phyloP scores from a whole-genome alignment of 2,888 invertebrate genomes.

The Caenorhabditis sp. region DNA sequence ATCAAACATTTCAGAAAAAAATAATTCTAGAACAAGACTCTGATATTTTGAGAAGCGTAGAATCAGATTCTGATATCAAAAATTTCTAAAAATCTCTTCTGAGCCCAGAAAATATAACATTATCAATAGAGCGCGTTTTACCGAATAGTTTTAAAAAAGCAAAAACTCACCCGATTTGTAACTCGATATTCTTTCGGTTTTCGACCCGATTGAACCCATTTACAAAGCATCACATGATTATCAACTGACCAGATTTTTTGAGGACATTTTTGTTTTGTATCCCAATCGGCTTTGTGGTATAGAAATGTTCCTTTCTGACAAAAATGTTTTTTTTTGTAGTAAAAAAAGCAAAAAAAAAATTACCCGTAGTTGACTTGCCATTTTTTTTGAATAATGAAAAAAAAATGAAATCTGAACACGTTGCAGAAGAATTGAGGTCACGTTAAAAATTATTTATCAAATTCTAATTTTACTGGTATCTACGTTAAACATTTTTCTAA shows the following conservation, averaged over 20 bases:
- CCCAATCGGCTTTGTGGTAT: not conserved
- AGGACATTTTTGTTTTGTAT: not conserved
- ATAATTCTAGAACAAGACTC: no score
- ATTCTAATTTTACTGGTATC: slow-evolving; percentile 43
- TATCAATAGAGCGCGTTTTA: no score
- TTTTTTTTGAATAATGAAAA: not conserved
- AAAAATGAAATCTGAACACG: no score
- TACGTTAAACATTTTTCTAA: slow-evolving; percentile 29
- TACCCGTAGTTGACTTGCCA: not conserved
- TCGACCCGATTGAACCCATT: not conserved
- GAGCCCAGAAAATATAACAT: no score
- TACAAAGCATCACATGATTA: not conserved
- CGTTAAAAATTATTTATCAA: not conserved
- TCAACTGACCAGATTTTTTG: not conserved
- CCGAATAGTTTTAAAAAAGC: not conserved
- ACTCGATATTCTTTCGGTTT: not conserved
- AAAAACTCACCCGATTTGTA: not conserved
- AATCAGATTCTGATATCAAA: no score
- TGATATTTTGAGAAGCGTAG: no score
- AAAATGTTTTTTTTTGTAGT: no score
- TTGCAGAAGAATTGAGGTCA: no score
- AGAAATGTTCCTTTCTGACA: not conserved
- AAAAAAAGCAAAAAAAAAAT: not conserved
- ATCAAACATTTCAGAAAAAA: no score
- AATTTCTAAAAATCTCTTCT: no score